Evolutionary conservation across 2,888 invertebrate genomes (phyloP).

Genomic region (Apoda limacodes): DNA sequence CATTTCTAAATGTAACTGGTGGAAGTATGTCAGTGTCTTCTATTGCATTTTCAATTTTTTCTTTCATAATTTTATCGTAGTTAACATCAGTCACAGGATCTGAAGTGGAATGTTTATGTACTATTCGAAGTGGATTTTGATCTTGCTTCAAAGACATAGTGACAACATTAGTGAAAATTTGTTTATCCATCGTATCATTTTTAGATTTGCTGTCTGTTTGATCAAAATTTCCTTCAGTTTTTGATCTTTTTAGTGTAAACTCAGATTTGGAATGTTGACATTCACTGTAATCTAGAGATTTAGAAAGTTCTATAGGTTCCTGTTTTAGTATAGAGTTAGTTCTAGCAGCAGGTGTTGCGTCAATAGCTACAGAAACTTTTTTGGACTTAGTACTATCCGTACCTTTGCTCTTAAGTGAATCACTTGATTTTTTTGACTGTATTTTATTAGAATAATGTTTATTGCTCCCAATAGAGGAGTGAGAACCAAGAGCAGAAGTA

Average conservation of each 20-base stretch:
- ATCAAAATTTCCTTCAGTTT: constrained; percentile 50
- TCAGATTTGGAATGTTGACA: constrained; percentile 39
- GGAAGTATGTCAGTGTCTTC: constrained; percentile 45
- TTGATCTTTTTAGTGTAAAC: constrained; percentile 45
- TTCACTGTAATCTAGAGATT: constrained; percentile 66
- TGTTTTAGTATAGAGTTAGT: constrained; percentile 80
- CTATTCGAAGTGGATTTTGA: constrained; percentile 57
- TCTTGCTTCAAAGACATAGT: constrained; percentile 38
- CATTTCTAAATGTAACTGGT: constrained; percentile 61
- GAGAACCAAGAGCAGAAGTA: constrained; percentile 56
- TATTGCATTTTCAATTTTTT: constrained; percentile 32
- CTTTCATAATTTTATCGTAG: constrained; percentile 47
- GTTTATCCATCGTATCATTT: constrained; percentile 18
- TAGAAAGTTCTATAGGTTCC: constrained; percentile 80
- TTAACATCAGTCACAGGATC: constrained; percentile 75
- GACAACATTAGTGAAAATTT: constrained; percentile 49
- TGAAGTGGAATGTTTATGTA: constrained; percentile 75
- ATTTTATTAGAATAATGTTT: constrained; percentile 37
- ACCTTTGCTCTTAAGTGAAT: constrained; percentile 53
- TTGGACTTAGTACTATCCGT: constrained; percentile 63
- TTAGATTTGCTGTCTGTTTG: background rate
- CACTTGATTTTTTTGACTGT: constrained; percentile 41
- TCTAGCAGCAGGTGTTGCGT: constrained; percentile 81
- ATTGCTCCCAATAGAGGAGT: constrained; percentile 48
- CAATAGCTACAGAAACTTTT: constrained; percentile 82